These are phyloP conservation scores for Channallabes apus DNA, from an alignment of 2,797 vertebrate genomes.

Conservation along the genomic window DNA sequence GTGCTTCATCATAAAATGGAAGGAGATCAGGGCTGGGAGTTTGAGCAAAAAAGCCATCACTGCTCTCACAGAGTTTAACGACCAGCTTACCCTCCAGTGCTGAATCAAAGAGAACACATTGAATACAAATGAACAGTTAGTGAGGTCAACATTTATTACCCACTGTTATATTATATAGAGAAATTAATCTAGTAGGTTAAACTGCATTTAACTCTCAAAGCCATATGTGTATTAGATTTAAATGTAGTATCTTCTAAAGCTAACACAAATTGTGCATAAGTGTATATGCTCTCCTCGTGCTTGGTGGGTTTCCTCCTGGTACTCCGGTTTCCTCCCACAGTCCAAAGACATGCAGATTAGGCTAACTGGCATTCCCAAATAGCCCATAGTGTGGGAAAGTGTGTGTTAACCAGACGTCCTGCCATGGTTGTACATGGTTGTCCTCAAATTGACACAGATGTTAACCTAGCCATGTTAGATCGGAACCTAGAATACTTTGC, in stretches of 20 bases:
- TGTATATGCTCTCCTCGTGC: too few species aligned
- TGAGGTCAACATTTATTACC: background rate
- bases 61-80: conserved; percentile 75
- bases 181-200: background rate
- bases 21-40: conserved; percentile 59
- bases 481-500: too few species aligned
- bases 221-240: background rate
- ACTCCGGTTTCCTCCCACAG: too few species aligned
- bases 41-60: conserved; percentile 62
- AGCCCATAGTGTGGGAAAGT: too few species aligned
- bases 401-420: too few species aligned
- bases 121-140: background rate
- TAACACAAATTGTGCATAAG: background rate
- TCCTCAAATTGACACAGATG: too few species aligned
- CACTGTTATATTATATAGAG: background rate
- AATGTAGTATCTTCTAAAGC: background rate
- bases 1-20: conserved; percentile 43
- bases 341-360: too few species aligned
- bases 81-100: conserved; percentile 80
- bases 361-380: too few species aligned
- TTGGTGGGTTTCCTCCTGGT: too few species aligned
- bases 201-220: background rate
- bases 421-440: too few species aligned
- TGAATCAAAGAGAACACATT: conserved; percentile 46
- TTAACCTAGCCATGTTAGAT: too few species aligned